These are phyloP conservation scores for Agrochola macilenta DNA, from an alignment of 2,888 invertebrate genomes.

Conservation along the genomic window DNA sequence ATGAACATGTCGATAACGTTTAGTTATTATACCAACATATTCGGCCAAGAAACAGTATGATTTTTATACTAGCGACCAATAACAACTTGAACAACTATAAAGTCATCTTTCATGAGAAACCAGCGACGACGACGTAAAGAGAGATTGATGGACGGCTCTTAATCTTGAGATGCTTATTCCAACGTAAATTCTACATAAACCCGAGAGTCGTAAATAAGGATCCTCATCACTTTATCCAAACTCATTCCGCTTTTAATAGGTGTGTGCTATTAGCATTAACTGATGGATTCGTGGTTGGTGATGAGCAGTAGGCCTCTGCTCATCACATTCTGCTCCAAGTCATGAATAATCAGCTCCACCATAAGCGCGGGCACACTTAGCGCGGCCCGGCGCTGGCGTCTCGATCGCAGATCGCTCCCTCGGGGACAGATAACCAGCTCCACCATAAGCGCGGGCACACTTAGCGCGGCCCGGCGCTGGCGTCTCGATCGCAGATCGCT, in stretches of 20 bases:
- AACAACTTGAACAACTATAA: neutral
- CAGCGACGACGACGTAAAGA: constrained; percentile 24
- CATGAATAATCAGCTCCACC: constrained; percentile 38
- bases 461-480: too few relatives aligned
- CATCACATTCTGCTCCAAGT: constrained; percentile 26
- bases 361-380: too few relatives aligned
- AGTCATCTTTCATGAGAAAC: constrained; percentile 9
- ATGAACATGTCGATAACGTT: neutral
- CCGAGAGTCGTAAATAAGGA: constrained; percentile 36
- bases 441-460: too few relatives aligned
- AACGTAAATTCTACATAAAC: constrained; percentile 41
- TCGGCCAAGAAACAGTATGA: neutral
- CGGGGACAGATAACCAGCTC: constrained; percentile 37
- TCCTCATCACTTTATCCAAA: constrained; percentile 45
- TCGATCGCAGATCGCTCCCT: too few relatives aligned
- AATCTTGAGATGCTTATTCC: constrained; percentile 48
- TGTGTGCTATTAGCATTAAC: constrained; percentile 38
- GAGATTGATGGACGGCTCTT: constrained; percentile 41
- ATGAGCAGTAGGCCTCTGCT: neutral
- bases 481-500: too few relatives aligned
- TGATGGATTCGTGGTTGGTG: constrained; percentile 1
- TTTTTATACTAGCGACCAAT: neutral
- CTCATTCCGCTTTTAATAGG: constrained; percentile 52
- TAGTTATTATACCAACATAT: neutral
- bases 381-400: too few relatives aligned